Base-by-base conservation (phyloP, 2,888 invertebrate species). In the Harpagoxenus sublaevis region DNA sequence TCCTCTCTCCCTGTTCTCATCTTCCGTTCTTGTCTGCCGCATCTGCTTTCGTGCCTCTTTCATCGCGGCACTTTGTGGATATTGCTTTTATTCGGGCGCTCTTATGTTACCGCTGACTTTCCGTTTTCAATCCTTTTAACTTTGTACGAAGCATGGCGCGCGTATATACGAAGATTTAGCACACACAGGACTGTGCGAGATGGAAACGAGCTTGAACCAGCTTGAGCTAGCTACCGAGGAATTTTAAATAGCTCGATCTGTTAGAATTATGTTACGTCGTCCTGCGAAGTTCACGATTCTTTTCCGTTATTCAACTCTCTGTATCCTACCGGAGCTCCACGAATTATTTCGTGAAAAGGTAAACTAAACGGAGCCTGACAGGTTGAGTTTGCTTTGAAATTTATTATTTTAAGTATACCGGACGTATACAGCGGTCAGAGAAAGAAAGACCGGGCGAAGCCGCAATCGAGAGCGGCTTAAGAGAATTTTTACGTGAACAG, bases 401-500 rank as follows among this genome's bases (percentile, higher is more conserved):
- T 51, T 68, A 68, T 68, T 68, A 48, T 68, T 31, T 31, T 68
- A 68, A 68, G 48, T 68, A 68, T 31, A 68, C 48, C 48, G 28
- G 28, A 9, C n/a, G 28, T 23, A 42, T 10, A n/a, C 6, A 35
- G 35, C 65, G 15, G 48, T 48, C 31, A 6, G 48, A 66, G 10
- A 28, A 53, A 39, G 28, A 57, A 45, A 70, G 73, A n/a, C 23
- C n/a, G 31, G 15, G 35, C 57, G 42, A 57, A 57, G 42, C 39
- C 53, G 31, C 60, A 60, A 48, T 79, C 35, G 60, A 39, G 48
- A 79, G 9, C 23, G 35, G 45, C 55, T 71, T 35, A 60, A 48
- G 73, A 73, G 60, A 81, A 62, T 81, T 71, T 57, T 73, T 73
- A 60, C 18, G 15, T n/a, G 73, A 60, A 48, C 28, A 71, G 48